phyloP scores from a whole-genome alignment of 2,113 vertebrate species.

The Bettongia penicillata region DNA sequence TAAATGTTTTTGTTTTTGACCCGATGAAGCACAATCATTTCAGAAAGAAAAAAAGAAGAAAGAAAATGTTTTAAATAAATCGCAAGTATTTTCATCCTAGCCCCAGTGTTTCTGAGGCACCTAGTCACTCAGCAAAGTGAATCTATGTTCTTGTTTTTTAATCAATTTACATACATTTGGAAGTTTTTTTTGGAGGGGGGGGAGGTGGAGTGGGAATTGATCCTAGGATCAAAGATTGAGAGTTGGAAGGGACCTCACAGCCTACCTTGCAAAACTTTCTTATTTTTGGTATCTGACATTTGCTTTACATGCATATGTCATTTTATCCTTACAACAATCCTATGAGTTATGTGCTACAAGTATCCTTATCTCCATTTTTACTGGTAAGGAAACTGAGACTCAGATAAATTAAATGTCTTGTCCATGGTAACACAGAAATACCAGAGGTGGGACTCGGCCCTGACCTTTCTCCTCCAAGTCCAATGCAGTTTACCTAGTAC shows the following conservation, averaged over 20 bases:
- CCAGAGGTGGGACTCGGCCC: background rate
- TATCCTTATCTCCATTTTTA: background rate
- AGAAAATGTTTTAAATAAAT: slow-evolving; percentile 73
- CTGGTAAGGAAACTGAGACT: background rate
- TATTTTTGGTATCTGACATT: background rate
- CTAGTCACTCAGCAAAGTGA: background rate
- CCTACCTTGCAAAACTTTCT: background rate
- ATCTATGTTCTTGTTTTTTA: background rate
- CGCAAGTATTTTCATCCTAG: slow-evolving; percentile 64
- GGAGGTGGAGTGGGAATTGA: background rate
- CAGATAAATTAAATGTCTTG: background rate
- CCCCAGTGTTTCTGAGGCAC: background rate
- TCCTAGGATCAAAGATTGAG: background rate
- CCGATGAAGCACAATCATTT: slow-evolving; percentile 77
- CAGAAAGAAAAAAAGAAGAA: slow-evolving; percentile 76
- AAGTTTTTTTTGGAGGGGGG: background rate
- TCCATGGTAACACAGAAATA: background rate
- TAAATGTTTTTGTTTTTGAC: slow-evolving; percentile 82
- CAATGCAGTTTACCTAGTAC: background rate
- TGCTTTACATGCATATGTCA: background rate
- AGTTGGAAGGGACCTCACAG: background rate
- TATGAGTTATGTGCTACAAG: background rate
- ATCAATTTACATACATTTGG: background rate
- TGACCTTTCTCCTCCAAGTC: background rate
- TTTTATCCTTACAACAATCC: background rate